phyloP scores from a whole-genome alignment of 2,888 invertebrate species.

The Blastobasis lacticolella region DNA sequence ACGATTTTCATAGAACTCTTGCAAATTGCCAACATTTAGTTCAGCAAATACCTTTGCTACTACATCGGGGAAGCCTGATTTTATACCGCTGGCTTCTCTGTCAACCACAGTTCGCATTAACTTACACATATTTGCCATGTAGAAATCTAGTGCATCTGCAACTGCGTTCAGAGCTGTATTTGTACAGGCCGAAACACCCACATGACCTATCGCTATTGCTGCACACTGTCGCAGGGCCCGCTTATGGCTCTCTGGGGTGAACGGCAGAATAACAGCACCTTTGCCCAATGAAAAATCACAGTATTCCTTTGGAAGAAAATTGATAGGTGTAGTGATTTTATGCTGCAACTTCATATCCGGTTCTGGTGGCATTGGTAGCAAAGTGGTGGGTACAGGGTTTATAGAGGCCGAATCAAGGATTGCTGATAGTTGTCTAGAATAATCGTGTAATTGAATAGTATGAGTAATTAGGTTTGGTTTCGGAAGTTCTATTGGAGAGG shows the following conservation, averaged over 20 bases:
- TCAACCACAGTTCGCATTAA: constrained; percentile 55
- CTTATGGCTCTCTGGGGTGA: constrained; percentile 63
- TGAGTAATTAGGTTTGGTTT: constrained; percentile 60
- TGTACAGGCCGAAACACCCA: constrained; percentile 53
- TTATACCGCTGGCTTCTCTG: constrained; percentile 52
- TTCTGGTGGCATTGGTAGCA: constrained; percentile 49
- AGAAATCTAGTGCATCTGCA: constrained; percentile 54
- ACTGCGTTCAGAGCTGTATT: constrained; percentile 51
- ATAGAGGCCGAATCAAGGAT: constrained; percentile 49
- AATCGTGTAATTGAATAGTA: constrained; percentile 58
- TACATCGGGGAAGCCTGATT: constrained; percentile 59
- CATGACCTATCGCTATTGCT: constrained; percentile 58
- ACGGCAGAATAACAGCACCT: constrained; percentile 53
- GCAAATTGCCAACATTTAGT: constrained; percentile 55
- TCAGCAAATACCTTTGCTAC: constrained; percentile 65
- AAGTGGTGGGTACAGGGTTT: constrained; percentile 39
- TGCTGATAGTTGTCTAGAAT: constrained; percentile 44
- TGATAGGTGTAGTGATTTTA: constrained; percentile 44
- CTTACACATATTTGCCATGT: constrained; percentile 61
- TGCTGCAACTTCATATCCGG: constrained; percentile 48
- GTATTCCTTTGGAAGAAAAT: constrained; percentile 56
- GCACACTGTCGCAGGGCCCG: constrained; percentile 59
- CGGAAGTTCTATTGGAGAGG: constrained; percentile 60
- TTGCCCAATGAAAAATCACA: constrained; percentile 62
- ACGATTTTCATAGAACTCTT: constrained; percentile 57